Evolutionary conservation across 2,113 vertebrate genomes (phyloP).

Genomic region (Hippocampus comes): DNA sequence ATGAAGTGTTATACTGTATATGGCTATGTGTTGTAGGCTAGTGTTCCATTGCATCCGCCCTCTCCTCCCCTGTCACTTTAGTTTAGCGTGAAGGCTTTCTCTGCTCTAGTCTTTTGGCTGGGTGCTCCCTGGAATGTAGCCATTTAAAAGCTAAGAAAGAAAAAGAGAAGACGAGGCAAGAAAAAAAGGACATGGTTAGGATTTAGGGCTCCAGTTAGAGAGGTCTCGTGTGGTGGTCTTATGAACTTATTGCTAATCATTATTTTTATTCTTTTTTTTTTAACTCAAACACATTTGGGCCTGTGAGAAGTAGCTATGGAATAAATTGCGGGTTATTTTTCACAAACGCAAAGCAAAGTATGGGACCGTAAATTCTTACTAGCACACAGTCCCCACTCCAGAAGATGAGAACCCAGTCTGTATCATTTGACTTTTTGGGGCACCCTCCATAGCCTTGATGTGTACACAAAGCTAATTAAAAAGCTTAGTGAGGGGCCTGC

Average conservation of each 20-base stretch:
- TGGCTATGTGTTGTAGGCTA: constrained; percentile 29
- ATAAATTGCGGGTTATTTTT: background rate
- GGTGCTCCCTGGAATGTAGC: constrained; percentile 45
- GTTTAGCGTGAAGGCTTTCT: constrained; percentile 50
- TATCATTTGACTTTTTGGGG: constrained; percentile 43
- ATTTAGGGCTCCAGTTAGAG: constrained; percentile 35
- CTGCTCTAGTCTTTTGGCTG: constrained; percentile 52
- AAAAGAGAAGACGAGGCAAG: constrained; percentile 24
- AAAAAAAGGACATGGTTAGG: constrained; percentile 28
- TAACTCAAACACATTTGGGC: background rate
- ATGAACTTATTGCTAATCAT: constrained; percentile 1
- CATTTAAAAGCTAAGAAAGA: constrained; percentile 39
- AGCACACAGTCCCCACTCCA: background rate
- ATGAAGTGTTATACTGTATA: constrained; percentile 41
- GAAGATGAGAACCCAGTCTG: constrained; percentile 15
- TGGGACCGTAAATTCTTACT: background rate
- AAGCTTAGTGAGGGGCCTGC: constrained; percentile 40
- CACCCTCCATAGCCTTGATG: constrained; percentile 40
- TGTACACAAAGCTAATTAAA: constrained; percentile 43
- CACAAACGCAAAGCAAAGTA: background rate
- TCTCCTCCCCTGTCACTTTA: constrained; percentile 60
- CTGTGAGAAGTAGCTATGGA: background rate
- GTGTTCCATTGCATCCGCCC: constrained; percentile 52
- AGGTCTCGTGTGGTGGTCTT: constrained; percentile 33
- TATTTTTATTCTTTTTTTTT: background rate